Conservation (phyloP, 2,113 vertebrate genomes). For the Salvator merianae region DNA sequence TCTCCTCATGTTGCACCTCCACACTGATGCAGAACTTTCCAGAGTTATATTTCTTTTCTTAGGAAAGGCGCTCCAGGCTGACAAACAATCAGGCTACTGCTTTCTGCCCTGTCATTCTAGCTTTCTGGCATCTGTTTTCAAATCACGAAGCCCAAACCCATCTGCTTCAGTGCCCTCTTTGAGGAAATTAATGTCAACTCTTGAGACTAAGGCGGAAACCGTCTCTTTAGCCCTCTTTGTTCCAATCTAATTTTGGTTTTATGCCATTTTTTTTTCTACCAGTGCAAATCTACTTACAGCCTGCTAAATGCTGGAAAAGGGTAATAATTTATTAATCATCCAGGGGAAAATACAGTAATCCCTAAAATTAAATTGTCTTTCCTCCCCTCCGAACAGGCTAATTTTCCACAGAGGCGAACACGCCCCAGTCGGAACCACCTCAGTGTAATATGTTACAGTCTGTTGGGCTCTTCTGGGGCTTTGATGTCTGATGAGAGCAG, state of each 20-base stretch:
- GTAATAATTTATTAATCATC: neutral
- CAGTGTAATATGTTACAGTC: neutral
- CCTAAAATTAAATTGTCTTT: neutral
- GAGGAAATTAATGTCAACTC: neutral
- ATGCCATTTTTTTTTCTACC: too few relatives aligned
- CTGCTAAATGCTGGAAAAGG: neutral
- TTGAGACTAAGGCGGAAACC: too few relatives aligned
- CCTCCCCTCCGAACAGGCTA: neutral
- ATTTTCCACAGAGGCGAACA: neutral
- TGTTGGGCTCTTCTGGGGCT: neutral
- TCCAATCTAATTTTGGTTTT: neutral
- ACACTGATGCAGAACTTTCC: too few relatives aligned
- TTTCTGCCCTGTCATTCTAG: neutral
- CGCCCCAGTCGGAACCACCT: too few relatives aligned
- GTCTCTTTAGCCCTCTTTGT: neutral
- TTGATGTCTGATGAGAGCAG: rapidly evolving
- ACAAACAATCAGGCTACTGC: too few relatives aligned
- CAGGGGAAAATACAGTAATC: neutral
- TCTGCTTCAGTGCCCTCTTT: neutral
- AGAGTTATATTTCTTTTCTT: too few relatives aligned
- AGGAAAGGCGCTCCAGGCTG: too few relatives aligned
- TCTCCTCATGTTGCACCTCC: too few relatives aligned
- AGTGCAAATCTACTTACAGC: too few relatives aligned
- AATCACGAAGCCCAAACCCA: neutral
- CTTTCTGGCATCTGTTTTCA: neutral